A percentile compares a stretch with the other conserved stretches of the same genome.
phyloP scores from a whole-genome alignment of 2,888 invertebrate genomes.

The Lycocerus yunnanus region DNA sequence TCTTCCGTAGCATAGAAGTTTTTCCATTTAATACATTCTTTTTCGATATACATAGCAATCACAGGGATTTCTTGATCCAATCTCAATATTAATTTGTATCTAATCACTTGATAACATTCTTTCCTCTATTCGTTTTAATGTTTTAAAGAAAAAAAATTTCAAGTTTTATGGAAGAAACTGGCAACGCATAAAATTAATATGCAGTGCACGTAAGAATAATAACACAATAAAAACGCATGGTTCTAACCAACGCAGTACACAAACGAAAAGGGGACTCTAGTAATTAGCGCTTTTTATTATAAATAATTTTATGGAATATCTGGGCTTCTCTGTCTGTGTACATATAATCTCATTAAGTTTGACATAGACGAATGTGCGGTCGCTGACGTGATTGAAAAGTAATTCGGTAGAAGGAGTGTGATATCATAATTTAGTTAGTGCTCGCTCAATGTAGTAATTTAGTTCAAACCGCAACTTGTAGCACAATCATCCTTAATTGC shows the following conservation, averaged over 20 bases:
- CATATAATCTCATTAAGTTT: slow-evolving; percentile 22
- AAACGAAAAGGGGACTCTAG: slow-evolving; percentile 5
- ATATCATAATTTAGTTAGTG: slow-evolving; percentile 35
- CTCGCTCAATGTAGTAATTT: slow-evolving; percentile 34
- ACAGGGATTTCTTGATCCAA: no score
- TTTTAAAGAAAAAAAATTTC: no score
- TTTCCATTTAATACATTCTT: no score
- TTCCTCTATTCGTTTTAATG: no score
- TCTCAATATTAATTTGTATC: no score
- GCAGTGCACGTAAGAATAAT: neutral
- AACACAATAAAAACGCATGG: slow-evolving; percentile 11
- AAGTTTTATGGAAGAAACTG: neutral
- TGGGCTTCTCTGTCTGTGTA: slow-evolving; percentile 9
- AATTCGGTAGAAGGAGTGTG: slow-evolving; percentile 31
- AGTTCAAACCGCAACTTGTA: slow-evolving; percentile 34
- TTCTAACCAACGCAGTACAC: slow-evolving; percentile 1
- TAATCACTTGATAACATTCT: no score
- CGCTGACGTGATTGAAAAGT: slow-evolving; percentile 31
- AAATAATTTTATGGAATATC: slow-evolving; percentile 17
- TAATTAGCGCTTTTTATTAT: slow-evolving; percentile 18
- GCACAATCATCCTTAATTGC: slow-evolving; percentile 34
- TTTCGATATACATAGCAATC: no score
- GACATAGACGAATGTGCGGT: slow-evolving; percentile 31
- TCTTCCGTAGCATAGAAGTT: no score
- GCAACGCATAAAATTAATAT: neutral